Percentiles rank a stretch among this genome's conserved stretches.
Evolutionary conservation across 92 coral and sea anemone genomes (phyloP).

Genomic region (Phenganax subtilis): DNA sequence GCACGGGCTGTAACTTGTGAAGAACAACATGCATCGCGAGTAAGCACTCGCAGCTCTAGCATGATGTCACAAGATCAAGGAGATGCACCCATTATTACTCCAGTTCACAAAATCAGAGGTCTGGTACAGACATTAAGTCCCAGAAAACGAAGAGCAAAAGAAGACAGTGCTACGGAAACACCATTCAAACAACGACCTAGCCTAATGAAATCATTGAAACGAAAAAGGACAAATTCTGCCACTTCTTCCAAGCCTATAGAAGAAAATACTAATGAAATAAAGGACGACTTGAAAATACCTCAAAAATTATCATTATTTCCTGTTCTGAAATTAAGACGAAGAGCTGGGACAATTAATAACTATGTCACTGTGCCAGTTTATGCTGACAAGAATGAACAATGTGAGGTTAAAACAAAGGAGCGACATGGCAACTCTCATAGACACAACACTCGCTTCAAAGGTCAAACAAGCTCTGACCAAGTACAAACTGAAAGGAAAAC

Average conservation of each 20-base stretch:
- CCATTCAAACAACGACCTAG: conserved; percentile 2
- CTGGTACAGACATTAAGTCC: conserved; percentile 3
- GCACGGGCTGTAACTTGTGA: conserved; percentile 34
- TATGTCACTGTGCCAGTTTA: conserved; percentile 16
- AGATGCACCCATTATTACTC: not conserved
- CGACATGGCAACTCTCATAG: not conserved
- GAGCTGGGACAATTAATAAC: conserved; percentile 9
- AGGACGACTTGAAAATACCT: not conserved
- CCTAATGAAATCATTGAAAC: conserved; percentile 16
- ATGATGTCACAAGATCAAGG: conserved; percentile 20
- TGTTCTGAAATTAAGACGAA: conserved; percentile 23
- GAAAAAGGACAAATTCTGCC: conserved; percentile 14
- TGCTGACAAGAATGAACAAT: not conserved
- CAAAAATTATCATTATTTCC: conserved; percentile 10
- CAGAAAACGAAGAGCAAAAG: conserved; percentile 2
- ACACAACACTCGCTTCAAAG: conserved; percentile 36
- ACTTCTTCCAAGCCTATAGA: not conserved
- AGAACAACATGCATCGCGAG: conserved; percentile 1
- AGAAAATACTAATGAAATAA: not conserved
- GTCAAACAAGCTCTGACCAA: not conserved
- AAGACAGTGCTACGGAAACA: not conserved
- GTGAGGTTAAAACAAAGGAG: not conserved
- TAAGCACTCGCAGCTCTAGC: conserved; percentile 33
- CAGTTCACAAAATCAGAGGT: conserved; percentile 35
- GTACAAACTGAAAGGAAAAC: not conserved